phyloP scores from a whole-genome alignment of 2,888 invertebrate species.

The Rambutsinella grinnellia region DNA sequence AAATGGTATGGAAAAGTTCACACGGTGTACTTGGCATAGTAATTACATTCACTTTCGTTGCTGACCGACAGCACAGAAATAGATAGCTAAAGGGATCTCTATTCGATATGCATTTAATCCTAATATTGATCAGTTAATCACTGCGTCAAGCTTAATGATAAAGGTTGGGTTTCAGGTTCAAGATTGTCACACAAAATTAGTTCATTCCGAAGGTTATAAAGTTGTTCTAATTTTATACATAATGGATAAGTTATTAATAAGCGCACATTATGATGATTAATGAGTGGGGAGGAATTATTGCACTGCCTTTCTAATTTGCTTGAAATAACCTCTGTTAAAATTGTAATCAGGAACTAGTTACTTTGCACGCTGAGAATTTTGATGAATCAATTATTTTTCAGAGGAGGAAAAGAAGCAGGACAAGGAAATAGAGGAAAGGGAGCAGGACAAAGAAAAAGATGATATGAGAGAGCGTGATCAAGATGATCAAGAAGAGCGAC shows the following conservation, averaged over 20 bases:
- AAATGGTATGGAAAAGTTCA: not conserved
- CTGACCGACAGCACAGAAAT: not conserved
- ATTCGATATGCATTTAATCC: too few relatives aligned
- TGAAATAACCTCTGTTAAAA: not conserved
- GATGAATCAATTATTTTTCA: constrained; percentile 7
- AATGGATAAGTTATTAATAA: too few relatives aligned
- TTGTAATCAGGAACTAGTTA: not conserved
- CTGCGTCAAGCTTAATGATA: too few relatives aligned
- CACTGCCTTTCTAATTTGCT: too few relatives aligned
- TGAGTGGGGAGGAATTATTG: too few relatives aligned
- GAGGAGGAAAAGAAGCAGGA: constrained; percentile 13
- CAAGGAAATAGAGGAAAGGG: constrained; percentile 7
- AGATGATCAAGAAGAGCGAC: constrained; percentile 6
- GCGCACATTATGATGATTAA: too few relatives aligned
- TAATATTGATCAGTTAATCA: too few relatives aligned
- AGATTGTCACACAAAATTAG: too few relatives aligned
- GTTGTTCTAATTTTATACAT: too few relatives aligned
- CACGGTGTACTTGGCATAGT: not conserved
- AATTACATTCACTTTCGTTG: not conserved
- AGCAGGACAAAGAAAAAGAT: constrained; percentile 14
- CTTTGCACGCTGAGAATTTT: not conserved
- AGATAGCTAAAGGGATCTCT: not conserved
- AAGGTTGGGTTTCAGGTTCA: too few relatives aligned
- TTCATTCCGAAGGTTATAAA: too few relatives aligned
- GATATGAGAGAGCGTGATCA: constrained; percentile 17